phyloP scores from a whole-genome alignment of 2,113 vertebrate species.

The Euleptes europaea region DNA sequence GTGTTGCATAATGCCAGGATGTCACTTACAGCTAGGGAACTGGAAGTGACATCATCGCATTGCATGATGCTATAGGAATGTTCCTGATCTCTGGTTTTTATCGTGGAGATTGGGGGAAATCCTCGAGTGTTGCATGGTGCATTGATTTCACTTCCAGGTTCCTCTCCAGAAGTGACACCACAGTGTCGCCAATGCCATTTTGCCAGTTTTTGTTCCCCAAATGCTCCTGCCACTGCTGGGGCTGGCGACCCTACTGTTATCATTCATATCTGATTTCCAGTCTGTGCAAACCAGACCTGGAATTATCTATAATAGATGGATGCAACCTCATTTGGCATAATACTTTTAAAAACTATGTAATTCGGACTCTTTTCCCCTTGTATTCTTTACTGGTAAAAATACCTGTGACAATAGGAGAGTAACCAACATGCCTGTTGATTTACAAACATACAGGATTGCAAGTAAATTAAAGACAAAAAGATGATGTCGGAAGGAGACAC shows the following conservation, averaged over 20 bases:
- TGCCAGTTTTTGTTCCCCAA: too few species aligned
- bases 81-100: too few species aligned
- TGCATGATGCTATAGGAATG: too few species aligned
- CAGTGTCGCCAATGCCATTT: too few species aligned
- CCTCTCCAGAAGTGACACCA: too few species aligned
- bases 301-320: neutral
- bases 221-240: too few species aligned
- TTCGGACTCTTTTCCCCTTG: neutral
- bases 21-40: too few species aligned
- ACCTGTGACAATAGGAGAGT: neutral
- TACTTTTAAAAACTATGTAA: neutral
- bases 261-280: neutral
- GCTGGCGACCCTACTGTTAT: neutral
- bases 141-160: too few species aligned
- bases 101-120: too few species aligned
- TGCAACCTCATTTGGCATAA: neutral
- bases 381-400: neutral
- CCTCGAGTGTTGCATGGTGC: too few species aligned
- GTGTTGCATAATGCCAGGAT: too few species aligned
- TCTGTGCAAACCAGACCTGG: neutral
- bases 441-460: neutral
- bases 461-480: neutral
- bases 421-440: neutral
- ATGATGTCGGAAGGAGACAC: neutral
- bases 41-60: too few species aligned